Percentiles rank a stretch among this genome's conserved stretches.
Evolutionary conservation across 2,888 invertebrate species (phyloP).

Genomic region (Coenonympha glycerion): DNA sequence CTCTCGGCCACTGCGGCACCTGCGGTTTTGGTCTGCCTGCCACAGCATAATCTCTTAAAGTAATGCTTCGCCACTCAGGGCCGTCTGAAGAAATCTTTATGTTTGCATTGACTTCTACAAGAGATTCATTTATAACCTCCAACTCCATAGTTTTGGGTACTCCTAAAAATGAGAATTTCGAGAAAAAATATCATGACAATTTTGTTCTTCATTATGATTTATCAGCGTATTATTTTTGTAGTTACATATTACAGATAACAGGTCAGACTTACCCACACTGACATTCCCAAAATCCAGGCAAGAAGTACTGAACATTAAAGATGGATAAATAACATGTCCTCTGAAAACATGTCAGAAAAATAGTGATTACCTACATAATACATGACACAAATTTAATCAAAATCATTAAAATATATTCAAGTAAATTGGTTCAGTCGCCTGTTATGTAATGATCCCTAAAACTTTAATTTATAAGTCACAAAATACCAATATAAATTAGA

Average conservation of each 20-base stretch:
- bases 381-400: no score
- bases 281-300: constrained; percentile 75
- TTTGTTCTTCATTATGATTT: no score
- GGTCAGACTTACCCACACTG: constrained; percentile 77
- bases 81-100: constrained; percentile 73
- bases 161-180: constrained; percentile 44
- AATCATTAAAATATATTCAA: no score
- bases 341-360: no score
- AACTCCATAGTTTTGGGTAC: constrained; percentile 63
- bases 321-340: constrained; percentile 78
- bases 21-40: constrained; percentile 51
- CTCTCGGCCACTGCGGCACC: constrained; percentile 68
- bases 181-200: not conserved
- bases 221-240: no score
- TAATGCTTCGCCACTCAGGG: constrained; percentile 66
- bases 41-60: constrained; percentile 62
- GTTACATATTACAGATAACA: no score
- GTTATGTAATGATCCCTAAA: no score
- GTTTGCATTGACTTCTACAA: constrained; percentile 70
- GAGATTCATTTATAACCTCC: constrained; percentile 72
- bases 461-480: no score
- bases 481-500: not conserved
- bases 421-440: no score
- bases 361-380: no score
- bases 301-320: constrained; percentile 69